A percentile compares a stretch with the other conserved stretches of the same genome.
Evolutionary conservation across 2,797 vertebrate species (phyloP).

Genomic region (Coccyzus lansbergi): DNA sequence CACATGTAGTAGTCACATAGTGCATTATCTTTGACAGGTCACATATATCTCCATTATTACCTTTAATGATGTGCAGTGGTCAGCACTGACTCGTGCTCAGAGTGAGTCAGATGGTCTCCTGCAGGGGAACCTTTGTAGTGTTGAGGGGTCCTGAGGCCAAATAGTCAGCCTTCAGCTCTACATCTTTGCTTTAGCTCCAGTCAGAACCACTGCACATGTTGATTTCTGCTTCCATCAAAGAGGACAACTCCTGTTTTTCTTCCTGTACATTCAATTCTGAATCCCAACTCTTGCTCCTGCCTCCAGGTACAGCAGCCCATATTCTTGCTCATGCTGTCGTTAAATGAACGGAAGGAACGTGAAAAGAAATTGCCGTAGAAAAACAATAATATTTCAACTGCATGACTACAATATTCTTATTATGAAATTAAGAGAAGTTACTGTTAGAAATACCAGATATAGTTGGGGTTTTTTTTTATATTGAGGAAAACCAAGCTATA

Average conservation of each 20-base stretch:
- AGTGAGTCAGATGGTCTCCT: not conserved
- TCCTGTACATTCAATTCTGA: not conserved
- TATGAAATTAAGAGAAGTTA: not conserved
- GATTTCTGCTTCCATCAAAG: not conserved
- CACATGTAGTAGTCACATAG: not conserved
- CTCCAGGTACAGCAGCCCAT: not conserved
- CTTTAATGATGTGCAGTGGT: not conserved
- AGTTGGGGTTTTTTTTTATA: not conserved
- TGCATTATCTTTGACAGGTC: not conserved
- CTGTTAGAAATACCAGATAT: not conserved
- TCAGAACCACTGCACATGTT: not conserved
- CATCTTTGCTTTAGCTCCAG: not conserved
- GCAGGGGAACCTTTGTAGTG: not conserved
- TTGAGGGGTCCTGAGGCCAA: not conserved
- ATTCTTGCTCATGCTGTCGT: not conserved
- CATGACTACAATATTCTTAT: not conserved
- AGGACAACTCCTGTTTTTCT: not conserved
- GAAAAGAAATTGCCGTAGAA: not conserved
- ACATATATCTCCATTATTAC: not conserved
- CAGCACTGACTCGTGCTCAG: not conserved
- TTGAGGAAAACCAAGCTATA: accelerated
- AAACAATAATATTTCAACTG: not conserved
- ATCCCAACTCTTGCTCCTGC: not conserved
- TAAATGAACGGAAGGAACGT: not conserved
- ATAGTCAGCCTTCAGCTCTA: not conserved